These are phyloP conservation scores for Pilophorus perplexus DNA, from an alignment of 2,888 invertebrate species.

Conservation along the genomic window DNA sequence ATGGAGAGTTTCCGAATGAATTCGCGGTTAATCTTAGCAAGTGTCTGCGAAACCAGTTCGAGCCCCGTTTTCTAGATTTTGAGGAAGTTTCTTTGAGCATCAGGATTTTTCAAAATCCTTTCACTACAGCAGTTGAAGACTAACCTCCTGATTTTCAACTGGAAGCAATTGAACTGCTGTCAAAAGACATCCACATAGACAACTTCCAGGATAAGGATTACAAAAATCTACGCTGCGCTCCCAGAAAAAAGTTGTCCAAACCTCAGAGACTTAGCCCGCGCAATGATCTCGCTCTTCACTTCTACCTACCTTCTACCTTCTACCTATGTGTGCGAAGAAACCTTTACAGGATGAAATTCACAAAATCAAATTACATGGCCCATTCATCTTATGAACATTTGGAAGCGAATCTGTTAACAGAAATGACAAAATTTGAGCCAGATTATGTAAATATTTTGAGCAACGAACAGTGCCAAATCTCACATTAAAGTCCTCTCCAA, in stretches of 20 bases:
- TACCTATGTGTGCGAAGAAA: background rate
- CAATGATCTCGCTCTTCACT: too few species aligned
- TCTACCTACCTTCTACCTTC: too few species aligned
- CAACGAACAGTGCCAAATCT: too few species aligned
- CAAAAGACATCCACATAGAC: background rate
- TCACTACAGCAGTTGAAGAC: background rate
- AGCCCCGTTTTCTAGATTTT: background rate
- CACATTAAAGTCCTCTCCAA: too few species aligned
- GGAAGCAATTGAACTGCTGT: too few species aligned
- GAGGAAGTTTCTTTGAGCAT: background rate
- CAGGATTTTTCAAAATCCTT: too few species aligned
- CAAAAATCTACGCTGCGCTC: conserved; percentile 1
- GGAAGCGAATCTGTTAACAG: too few species aligned
- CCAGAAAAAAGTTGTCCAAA: too few species aligned
- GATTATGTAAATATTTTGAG: too few species aligned
- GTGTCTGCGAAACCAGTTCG: background rate
- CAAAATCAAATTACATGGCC: conserved; percentile 14
- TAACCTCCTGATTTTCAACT: background rate
- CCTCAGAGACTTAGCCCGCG: too few species aligned
- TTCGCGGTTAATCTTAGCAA: background rate
- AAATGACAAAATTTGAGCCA: too few species aligned
- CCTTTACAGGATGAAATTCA: conserved; percentile 9
- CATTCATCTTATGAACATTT: background rate
- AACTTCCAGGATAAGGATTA: background rate
- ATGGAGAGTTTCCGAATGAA: background rate